A percentile compares a stretch with the other conserved stretches of the same genome.
Conservation (phyloP, 2,888 invertebrate species). For the Chrysomela aeneicollis region DNA sequence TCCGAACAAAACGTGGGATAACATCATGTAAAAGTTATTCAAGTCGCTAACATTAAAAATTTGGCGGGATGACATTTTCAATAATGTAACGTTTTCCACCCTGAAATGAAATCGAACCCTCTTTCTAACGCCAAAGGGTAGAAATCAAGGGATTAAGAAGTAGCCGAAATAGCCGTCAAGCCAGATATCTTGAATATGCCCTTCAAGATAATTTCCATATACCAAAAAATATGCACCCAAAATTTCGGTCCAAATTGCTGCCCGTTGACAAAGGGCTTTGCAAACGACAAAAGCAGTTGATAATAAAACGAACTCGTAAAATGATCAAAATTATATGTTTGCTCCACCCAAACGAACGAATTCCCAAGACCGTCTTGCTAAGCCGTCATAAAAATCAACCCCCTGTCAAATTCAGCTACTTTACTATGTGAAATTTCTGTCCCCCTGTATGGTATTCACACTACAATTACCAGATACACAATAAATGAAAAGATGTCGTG, state of each 20-base stretch:
- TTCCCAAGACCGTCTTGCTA: slow-evolving; percentile 4
- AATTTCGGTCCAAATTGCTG: neutral
- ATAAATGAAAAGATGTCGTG: neutral
- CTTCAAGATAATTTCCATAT: neutral
- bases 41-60: too few species aligned
- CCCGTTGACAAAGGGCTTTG: neutral
- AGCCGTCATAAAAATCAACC: slow-evolving; percentile 7
- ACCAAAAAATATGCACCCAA: slow-evolving; percentile 5
- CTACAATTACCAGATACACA: slow-evolving; percentile 4
- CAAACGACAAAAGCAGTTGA: neutral
- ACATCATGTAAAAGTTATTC: too few species aligned
- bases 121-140: neutral
- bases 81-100: neutral
- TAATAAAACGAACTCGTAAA: neutral
- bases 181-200: neutral
- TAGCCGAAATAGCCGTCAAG: neutral
- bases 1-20: too few species aligned
- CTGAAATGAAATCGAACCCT: neutral
- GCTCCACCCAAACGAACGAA: neutral
- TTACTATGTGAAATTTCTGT: slow-evolving; percentile 1
- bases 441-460: slow-evolving; percentile 1
- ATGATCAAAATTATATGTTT: slow-evolving; percentile 7
- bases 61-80: neutral
- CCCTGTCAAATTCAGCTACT: slow-evolving; percentile 7
- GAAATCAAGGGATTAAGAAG: neutral